A percentile compares a stretch with the other conserved stretches of the same genome.
Conservation (phyloP, 2,113 vertebrate genomes). For the Myanophis thanlyinensis region DNA sequence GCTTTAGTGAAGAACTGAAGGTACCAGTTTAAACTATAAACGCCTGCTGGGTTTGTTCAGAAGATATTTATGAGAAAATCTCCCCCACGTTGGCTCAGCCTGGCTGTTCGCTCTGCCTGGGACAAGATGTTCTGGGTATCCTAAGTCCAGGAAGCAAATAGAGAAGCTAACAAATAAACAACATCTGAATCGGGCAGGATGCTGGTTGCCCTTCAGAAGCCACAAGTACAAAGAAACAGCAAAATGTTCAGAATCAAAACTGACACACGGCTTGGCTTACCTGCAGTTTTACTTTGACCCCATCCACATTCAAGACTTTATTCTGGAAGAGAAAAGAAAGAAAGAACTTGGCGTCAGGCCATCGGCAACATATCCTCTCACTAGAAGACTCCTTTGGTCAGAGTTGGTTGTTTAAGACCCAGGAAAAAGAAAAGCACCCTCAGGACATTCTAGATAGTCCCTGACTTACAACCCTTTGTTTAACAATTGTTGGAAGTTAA, state of each 20-base stretch:
- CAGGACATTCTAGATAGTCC: neutral
- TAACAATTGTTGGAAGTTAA: neutral
- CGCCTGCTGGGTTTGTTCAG: neutral
- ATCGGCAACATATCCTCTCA: neutral
- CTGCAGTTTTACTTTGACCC: conserved; percentile 91
- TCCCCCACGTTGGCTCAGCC: neutral
- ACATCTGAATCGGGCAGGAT: neutral
- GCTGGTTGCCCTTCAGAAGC: neutral
- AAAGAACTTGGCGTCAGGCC: accelerated
- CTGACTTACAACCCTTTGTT: neutral
- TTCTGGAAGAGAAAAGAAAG: conserved; percentile 79
- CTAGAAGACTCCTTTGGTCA: neutral
- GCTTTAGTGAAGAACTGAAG: neutral
- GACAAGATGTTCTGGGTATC: neutral
- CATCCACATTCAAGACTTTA: conserved; percentile 89
- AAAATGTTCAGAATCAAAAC: neutral
- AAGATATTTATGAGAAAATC: neutral
- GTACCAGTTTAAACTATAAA: neutral
- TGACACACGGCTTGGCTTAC: conserved; percentile 59
- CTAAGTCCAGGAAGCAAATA: neutral
- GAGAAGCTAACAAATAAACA: neutral
- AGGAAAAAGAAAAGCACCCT: neutral
- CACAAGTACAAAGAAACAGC: neutral
- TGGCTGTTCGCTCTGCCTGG: neutral
- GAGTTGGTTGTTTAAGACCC: neutral